These are phyloP conservation scores for Myiozetetes cayanensis DNA, from an alignment of 2,113 vertebrate species.

Conservation along the genomic window DNA sequence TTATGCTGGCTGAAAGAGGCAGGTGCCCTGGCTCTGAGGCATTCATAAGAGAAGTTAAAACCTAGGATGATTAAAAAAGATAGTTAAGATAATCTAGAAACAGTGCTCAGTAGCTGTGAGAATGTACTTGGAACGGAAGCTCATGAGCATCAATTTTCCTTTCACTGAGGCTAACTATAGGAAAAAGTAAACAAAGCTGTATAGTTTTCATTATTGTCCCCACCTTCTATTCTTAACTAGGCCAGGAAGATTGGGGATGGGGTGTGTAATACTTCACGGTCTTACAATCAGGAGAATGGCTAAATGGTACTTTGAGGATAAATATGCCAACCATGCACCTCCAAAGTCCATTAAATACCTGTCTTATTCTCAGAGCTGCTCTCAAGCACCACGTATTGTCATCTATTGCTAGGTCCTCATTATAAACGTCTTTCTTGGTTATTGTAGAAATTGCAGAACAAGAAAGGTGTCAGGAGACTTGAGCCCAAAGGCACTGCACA, in stretches of 20 bases:
- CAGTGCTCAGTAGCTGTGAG: neutral
- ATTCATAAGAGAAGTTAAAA: neutral
- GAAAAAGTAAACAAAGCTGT: neutral
- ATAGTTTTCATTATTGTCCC: neutral
- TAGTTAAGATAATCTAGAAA: neutral
- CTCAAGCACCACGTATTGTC: slow-evolving; percentile 55
- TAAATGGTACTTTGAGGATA: slow-evolving; percentile 9
- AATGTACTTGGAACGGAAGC: neutral
- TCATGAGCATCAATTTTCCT: neutral
- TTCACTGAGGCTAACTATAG: neutral
- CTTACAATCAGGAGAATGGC: neutral
- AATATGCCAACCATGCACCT: neutral
- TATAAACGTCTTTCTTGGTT: slow-evolving; percentile 7
- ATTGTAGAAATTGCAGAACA: slow-evolving; percentile 34
- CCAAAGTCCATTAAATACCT: neutral
- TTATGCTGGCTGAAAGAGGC: neutral
- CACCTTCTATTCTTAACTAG: neutral
- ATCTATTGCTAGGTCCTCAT: slow-evolving; percentile 16
- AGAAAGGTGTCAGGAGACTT: slow-evolving; percentile 16
- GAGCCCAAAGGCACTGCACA: slow-evolving; percentile 16
- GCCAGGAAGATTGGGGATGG: neutral
- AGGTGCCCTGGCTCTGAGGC: neutral
- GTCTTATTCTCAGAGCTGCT: slow-evolving; percentile 33
- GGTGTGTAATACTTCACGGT: neutral
- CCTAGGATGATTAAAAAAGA: neutral